phyloP scores from a whole-genome alignment of 1,140 invertebrate genomes.

The Cydia strobilella region DNA sequence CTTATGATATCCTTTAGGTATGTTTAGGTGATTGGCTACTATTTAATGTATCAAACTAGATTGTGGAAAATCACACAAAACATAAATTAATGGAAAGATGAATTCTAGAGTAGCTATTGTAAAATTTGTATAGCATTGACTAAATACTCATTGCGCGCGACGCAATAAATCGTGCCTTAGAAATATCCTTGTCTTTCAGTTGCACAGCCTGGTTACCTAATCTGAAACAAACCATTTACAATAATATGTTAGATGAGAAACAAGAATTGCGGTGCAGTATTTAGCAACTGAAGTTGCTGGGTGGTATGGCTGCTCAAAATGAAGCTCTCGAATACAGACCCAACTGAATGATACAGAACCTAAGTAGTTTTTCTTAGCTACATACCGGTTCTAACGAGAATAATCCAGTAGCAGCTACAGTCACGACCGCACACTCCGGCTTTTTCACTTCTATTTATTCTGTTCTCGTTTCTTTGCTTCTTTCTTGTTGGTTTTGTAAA shows the following conservation, averaged over 20 bases:
- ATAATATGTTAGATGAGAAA: not conserved
- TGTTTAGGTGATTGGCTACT: too few relatives aligned
- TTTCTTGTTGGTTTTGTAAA: constrained; percentile 71
- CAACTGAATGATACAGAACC: constrained; percentile 9
- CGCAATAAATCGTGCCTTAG: too few relatives aligned
- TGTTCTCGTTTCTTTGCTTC: constrained; percentile 45
- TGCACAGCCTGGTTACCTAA: too few relatives aligned
- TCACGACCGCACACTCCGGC: constrained; percentile 49
- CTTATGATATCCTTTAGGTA: too few relatives aligned
- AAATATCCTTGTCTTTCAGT: too few relatives aligned
- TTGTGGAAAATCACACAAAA: too few relatives aligned
- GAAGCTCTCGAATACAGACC: not conserved
- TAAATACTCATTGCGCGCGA: too few relatives aligned
- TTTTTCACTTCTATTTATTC: constrained; percentile 55
- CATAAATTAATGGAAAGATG: too few relatives aligned
- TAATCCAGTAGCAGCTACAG: constrained; percentile 46
- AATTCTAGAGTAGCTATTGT: too few relatives aligned
- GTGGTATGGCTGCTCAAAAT: not conserved
- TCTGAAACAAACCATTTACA: too few relatives aligned
- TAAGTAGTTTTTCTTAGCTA: constrained; percentile 5
- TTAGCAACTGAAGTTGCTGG: not conserved
- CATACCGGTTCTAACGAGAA: constrained; percentile 21
- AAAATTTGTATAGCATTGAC: too few relatives aligned
- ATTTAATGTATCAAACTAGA: too few relatives aligned
- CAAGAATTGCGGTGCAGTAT: not conserved